These are phyloP conservation scores for Podarcis raffonei DNA, from an alignment of 2,113 vertebrate species.

Conservation along the genomic window DNA sequence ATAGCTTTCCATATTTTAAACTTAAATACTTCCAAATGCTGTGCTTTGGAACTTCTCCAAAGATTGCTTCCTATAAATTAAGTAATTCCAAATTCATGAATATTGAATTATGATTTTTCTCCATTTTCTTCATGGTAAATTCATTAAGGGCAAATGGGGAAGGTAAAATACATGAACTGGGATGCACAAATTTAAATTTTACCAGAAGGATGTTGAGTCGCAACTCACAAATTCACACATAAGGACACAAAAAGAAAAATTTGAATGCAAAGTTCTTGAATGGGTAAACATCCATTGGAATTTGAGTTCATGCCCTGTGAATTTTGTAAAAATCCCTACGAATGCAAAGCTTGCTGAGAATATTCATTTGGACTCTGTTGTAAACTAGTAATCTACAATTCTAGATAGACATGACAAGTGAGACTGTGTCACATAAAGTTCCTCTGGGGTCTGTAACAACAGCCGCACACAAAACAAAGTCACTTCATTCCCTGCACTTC, in stretches of 20 bases:
- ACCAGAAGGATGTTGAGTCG: background rate
- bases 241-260: background rate
- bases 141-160: background rate
- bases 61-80: background rate
- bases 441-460: slow-evolving; percentile 66
- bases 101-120: background rate
- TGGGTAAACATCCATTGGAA: background rate
- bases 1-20: background rate
- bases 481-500: slow-evolving; percentile 74
- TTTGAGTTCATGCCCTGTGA: slow-evolving; percentile 1
- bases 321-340: slow-evolving; percentile 14
- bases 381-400: slow-evolving; percentile 71
- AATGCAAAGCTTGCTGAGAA: background rate
- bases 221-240: background rate
- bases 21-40: background rate
- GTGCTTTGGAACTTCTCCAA: background rate
- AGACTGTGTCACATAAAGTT: slow-evolving; percentile 54
- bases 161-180: background rate
- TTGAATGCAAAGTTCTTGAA: background rate
- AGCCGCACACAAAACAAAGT: slow-evolving; percentile 73
- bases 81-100: background rate
- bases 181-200: background rate
- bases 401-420: slow-evolving; percentile 58
- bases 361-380: slow-evolving; percentile 35
- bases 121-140: background rate